phyloP scores from a whole-genome alignment of 2,113 vertebrate species.

The Circaetus gallicus region DNA sequence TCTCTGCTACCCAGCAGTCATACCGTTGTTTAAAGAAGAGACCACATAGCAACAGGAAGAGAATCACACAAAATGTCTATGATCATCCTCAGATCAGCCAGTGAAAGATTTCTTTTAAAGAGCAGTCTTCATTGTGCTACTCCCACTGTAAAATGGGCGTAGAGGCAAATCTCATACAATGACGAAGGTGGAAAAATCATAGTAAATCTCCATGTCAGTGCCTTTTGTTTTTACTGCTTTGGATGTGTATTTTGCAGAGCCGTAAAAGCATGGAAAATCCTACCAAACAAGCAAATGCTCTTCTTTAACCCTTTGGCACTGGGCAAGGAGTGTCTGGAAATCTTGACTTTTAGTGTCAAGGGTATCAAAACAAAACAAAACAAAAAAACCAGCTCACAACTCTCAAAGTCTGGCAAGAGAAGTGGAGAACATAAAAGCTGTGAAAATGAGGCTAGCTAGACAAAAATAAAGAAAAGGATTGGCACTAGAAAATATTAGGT shows the following conservation, averaged over 20 bases:
- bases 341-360: constrained; percentile 27
- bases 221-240: constrained; percentile 50
- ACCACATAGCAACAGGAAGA: background rate
- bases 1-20: background rate
- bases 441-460: constrained; percentile 29
- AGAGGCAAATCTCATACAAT: constrained; percentile 18
- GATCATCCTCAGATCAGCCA: background rate
- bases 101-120: background rate
- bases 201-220: constrained; percentile 29
- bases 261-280: constrained; percentile 55
- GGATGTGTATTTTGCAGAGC: constrained; percentile 3
- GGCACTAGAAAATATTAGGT: background rate
- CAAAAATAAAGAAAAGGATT: constrained; percentile 2
- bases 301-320: constrained; percentile 57
- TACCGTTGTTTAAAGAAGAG: background rate
- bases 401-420: constrained; percentile 37
- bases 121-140: background rate
- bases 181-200: constrained; percentile 45
- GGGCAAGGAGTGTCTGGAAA: constrained; percentile 46
- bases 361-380: constrained; percentile 45
- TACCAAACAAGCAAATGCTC: background rate
- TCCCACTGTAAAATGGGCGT: constrained; percentile 22
- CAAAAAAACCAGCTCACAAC: background rate
- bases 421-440: constrained; percentile 42
- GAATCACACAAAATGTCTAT: background rate